Evolutionary conservation across 2,113 vertebrate genomes (phyloP), one percentile per base, ranked within the genome.

Genomic region (Calypte anna): DNA sequence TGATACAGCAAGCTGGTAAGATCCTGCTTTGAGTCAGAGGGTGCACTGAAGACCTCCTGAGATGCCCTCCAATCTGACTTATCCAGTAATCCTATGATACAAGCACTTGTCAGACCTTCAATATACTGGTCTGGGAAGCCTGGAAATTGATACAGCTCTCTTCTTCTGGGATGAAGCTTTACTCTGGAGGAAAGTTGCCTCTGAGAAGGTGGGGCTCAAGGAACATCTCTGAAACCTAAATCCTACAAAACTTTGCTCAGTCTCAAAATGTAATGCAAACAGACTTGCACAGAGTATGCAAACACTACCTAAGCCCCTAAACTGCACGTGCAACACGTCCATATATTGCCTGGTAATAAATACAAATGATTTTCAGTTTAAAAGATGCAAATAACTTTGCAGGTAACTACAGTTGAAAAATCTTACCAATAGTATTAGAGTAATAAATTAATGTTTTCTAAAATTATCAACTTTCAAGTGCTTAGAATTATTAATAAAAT

Each of bases 291-390:
- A 50, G 58, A 62, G 30, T 51, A 46, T 4, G 25, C 10, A 59
- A 88, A 86, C 8, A 10, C 15, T n/a, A 62, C 31, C 21, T 76
- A 76, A 79, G 68, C 21, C 40, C 14, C 10, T 17, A 76, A 59
- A 61, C 9, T 19, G 22, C 48, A 70, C 0, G 0, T 38, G 33
- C 33, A 73, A 36, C 9, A 27, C 2, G 1, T 36, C 27, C 28
- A 25, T 38, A 38, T 50, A 78, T 44, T 69, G 50, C 17, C 61
- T 64, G 14, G 14, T 61, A 69, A 30, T 63, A n/a, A 0, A n/a
- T 13, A 31, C 6, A 78, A 92, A 74, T 44, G 8, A 43, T 46
- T 70, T n/a, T 55, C 27, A 43, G 24, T 58, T 75, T 64, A 74
- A 79, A 12, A 57, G 48, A 15, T 63, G 31, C 63, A 9, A 90